Evolutionary conservation across 2,888 invertebrate species (phyloP), one percentile per base, ranked within the genome.

Genomic region (Orthosia cruda): DNA sequence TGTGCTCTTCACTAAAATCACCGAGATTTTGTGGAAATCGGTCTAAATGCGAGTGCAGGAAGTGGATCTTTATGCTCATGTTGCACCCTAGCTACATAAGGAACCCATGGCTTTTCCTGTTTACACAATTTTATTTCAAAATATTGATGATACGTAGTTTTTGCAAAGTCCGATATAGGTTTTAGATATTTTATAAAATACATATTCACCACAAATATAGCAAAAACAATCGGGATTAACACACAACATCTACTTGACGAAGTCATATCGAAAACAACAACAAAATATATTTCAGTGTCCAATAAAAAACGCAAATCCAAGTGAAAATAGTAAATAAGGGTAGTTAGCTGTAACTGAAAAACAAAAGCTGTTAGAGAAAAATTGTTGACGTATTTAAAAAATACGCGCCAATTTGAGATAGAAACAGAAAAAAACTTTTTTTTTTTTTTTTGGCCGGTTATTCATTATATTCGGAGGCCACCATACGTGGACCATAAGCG

Each of bases 331-430:
- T 59, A n/a, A 40, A 32, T 18, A 15, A 32, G 32, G 12, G 11
- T 26, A 58, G 59, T 59, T 59, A 13, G 13, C n/a, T 59, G 20
- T 55, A 55, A 20, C 55, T 15, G 23, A 55, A 55, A 55, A 55
- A 52, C n/a, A 55, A 55, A 55, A 55, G 20, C 4, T 23, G 5
- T 23, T 20, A 55, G 2, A 55, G 13, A 13, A 55, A 55, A 55
- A 55, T 2, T 15, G 15, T 20, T 32, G 32, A 32, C 32, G 32
- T 7, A 32, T 32, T 32, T 32, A 7, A 32, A 32, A 32, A 32
- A 7, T 32, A 32, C 32, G 32, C 7, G 32, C 32, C 32, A 7
- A 32, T 32, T 32, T 32, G 32, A 32, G 7, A 32, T 7, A 32
- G 5, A 32, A 32, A 32, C 32, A 32, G 7, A 32, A 32, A 32